Conservation (phyloP, 2,888 invertebrate species). For the Latheticus oryzae region DNA sequence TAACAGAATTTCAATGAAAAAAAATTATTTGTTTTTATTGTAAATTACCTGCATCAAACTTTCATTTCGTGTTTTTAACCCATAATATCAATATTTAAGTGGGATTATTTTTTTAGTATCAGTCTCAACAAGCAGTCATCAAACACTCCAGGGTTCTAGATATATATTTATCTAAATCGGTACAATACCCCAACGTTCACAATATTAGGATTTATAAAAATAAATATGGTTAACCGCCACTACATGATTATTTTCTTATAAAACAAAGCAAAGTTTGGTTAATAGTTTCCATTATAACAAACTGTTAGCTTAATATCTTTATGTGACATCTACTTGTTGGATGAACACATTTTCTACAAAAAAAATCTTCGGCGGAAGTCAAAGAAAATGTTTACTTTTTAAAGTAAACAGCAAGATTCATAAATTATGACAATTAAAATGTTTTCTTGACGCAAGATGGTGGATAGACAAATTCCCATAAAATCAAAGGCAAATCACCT, state of each 20-base stretch:
- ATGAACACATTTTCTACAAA: constrained; percentile 29
- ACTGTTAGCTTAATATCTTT: constrained; percentile 45
- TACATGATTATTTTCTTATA: constrained; percentile 55
- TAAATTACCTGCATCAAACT: constrained; percentile 44
- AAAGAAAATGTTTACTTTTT: constrained; percentile 37
- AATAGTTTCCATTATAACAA: constrained; percentile 41
- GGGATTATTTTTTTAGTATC: constrained; percentile 55
- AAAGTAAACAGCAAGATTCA: constrained; percentile 30
- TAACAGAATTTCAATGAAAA: constrained; percentile 17
- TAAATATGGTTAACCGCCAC: constrained; percentile 56
- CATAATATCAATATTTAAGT: constrained; percentile 50
- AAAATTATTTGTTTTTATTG: constrained; percentile 44
- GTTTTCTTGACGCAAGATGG: constrained; percentile 10
- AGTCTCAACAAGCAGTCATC: constrained; percentile 54
- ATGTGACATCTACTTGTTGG: constrained; percentile 40
- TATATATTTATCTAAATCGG: constrained; percentile 52
- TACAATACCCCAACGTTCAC: constrained; percentile 57
- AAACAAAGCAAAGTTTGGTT: constrained; percentile 48
- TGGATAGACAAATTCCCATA: constrained; percentile 5
- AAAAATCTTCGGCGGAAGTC: constrained; percentile 40
- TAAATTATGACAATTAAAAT: constrained; percentile 34
- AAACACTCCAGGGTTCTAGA: constrained; percentile 48
- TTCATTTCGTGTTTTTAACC: constrained; percentile 48
- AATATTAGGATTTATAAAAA: constrained; percentile 58
- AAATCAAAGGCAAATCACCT: too few species aligned